These are phyloP conservation scores for Heloderma charlesbogerti DNA, from an alignment of 2,113 vertebrate genomes.

Conservation along the genomic window DNA sequence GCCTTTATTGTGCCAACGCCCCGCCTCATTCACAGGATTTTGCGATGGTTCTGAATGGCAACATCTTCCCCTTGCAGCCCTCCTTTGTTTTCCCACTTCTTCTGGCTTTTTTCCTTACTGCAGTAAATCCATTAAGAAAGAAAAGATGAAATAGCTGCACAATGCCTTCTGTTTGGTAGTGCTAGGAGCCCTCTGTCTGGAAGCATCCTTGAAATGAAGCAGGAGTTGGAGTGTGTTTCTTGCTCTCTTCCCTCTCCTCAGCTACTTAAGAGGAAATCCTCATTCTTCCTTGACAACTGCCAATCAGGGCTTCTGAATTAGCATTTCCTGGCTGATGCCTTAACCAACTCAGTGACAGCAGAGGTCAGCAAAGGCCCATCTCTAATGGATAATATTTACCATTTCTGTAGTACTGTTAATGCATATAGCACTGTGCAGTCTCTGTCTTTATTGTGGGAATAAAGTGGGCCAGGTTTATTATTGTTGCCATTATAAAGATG, in stretches of 20 bases:
- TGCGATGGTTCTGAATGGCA: too few relatives aligned
- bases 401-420: neutral
- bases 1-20: too few relatives aligned
- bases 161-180: too few relatives aligned
- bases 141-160: too few relatives aligned
- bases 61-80: too few relatives aligned
- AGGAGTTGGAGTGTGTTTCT: neutral
- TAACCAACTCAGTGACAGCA: neutral
- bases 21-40: too few relatives aligned
- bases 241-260: conserved; percentile 1
- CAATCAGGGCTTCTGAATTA: neutral
- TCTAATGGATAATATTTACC: neutral
- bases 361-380: conserved; percentile 4
- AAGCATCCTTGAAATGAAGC: too few relatives aligned
- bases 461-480: neutral
- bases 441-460: neutral
- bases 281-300: neutral
- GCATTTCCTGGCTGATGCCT: neutral
- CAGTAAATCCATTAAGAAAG: too few relatives aligned
- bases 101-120: too few relatives aligned
- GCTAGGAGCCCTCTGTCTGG: too few relatives aligned
- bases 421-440: neutral
- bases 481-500: neutral
- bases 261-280: neutral
- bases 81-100: too few relatives aligned